Evolutionary conservation across 2,113 vertebrate genomes (phyloP), one percentile per base, ranked within the genome.

Genomic region (Onychorhynchus coronatus): DNA sequence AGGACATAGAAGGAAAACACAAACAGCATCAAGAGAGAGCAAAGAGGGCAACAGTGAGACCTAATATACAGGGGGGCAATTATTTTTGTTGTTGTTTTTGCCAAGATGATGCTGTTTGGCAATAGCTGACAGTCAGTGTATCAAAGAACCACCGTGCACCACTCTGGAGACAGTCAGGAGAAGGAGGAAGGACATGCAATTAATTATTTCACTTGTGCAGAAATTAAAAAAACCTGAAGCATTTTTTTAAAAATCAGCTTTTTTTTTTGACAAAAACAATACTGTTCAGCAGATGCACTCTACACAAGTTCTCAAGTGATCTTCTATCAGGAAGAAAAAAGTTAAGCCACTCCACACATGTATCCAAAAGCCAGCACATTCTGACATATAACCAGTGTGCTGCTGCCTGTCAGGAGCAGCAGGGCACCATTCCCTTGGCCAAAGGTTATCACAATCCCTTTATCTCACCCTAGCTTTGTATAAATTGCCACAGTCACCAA

Each of bases 1-100:
- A 71, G 65, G 47, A 31, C 83, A 11, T 5, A 77, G 58, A 76
- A 83, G 12, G 19, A 58, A 77, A 84, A 66, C 8, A 68, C 0
- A 11, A 41, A 70, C 16, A 21, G 27, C 20, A 73, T 27, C 65
- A 66, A 53, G 49, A 55, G 10, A 73, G 25, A 62, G 25, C 20
- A 58, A 67, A 50, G 25, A 56, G 17, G 15, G 21, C 6, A 62
- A 49, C 5, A 52, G 44, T 5, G 16, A 55, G 6, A 59, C 27
- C 24, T 11, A 71, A 8, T 6, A 49, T 2, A 10, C 0, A 11
- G 17, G 7, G 8, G 13, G 9, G 0, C 0, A 27, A 41, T 22
- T 50, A 3, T 31, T 39, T 39, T 46, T 50, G 42, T 35, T 65
- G 20, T 5, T 68, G 5, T 8, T 88, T 25, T 66, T 44, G 53